Evolutionary conservation across 30 jellyfish, hydroid and myxozoan species (phyloP).

Genomic region (Sanderia malayensis): DNA sequence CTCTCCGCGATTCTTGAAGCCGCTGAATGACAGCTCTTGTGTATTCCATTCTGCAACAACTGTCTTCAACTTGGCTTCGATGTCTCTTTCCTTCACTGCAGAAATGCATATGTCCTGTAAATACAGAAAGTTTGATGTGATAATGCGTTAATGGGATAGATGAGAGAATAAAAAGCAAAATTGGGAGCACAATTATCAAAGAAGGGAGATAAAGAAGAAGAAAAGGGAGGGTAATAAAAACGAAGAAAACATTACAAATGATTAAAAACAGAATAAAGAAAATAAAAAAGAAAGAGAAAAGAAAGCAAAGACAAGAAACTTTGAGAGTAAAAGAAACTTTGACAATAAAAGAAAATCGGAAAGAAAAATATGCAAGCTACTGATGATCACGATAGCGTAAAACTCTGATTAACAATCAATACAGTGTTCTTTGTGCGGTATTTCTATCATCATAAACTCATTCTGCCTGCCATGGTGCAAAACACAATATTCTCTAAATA

Average conservation of each 20-base stretch:
- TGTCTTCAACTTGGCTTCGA: constrained; percentile 79
- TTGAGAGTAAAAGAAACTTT: background rate
- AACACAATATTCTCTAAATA: too few relatives aligned
- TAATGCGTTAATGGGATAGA: too few relatives aligned
- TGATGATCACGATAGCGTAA: too few relatives aligned
- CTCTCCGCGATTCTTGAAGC: constrained; percentile 82
- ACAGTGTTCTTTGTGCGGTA: too few relatives aligned
- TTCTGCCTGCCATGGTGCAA: too few relatives aligned
- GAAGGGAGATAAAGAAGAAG: background rate
- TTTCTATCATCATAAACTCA: too few relatives aligned
- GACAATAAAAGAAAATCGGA: background rate
- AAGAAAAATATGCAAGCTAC: too few relatives aligned
- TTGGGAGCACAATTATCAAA: background rate
- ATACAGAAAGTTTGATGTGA: too few relatives aligned
- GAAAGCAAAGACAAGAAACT: background rate
- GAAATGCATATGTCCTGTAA: constrained; percentile 80
- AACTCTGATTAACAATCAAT: too few relatives aligned
- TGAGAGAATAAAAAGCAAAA: too few relatives aligned
- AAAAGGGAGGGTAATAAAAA: background rate
- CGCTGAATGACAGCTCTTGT: constrained; percentile 68
- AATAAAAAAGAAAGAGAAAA: background rate
- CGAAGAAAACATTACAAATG: background rate
- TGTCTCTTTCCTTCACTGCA: constrained; percentile 83
- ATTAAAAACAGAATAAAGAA: background rate
- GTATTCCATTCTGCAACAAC: constrained; percentile 85